Evolutionary conservation across 23 tunicate genomes (phyloP).

Genomic region (Styela clava): DNA sequence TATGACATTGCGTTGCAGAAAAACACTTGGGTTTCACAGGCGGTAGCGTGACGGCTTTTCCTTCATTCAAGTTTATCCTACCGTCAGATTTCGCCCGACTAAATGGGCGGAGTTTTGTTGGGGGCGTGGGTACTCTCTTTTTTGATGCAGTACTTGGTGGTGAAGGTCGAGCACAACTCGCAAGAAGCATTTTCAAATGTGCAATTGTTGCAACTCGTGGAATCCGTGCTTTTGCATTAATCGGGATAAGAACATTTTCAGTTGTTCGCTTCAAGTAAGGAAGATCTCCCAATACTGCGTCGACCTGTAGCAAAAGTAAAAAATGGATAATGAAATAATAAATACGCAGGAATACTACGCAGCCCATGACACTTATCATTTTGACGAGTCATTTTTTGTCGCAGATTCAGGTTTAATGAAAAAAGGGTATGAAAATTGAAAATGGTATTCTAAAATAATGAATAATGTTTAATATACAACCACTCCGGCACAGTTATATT

Average conservation of each 20-base stretch:
- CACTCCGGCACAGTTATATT: no score
- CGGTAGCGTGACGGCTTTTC: conserved; percentile 4
- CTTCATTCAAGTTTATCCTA: background rate
- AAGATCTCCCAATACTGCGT: conserved; percentile 36
- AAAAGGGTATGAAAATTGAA: no score
- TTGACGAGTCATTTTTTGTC: background rate
- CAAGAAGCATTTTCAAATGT: conserved; percentile 9
- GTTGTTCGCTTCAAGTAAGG: conserved; percentile 23
- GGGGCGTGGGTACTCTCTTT: conserved; percentile 14
- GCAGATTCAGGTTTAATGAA: no score
- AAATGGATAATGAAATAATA: background rate
- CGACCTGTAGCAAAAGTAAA: conserved; percentile 28
- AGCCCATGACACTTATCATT: background rate
- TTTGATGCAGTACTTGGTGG: background rate
- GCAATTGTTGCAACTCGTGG: background rate
- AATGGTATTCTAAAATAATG: no score
- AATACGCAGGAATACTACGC: background rate
- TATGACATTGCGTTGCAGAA: conserved; percentile 2
- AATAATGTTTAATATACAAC: no score
- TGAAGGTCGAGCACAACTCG: conserved; percentile 9
- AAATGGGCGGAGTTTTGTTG: background rate
- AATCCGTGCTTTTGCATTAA: conserved; percentile 27
- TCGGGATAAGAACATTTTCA: conserved; percentile 43
- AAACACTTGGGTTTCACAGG: conserved; percentile 3
- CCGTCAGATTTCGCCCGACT: conserved; percentile 11